A percentile compares a stretch with the other conserved stretches of the same genome.
Evolutionary conservation across 1,140 invertebrate species (phyloP).

Genomic region (Pseudomyrmex pallidus): DNA sequence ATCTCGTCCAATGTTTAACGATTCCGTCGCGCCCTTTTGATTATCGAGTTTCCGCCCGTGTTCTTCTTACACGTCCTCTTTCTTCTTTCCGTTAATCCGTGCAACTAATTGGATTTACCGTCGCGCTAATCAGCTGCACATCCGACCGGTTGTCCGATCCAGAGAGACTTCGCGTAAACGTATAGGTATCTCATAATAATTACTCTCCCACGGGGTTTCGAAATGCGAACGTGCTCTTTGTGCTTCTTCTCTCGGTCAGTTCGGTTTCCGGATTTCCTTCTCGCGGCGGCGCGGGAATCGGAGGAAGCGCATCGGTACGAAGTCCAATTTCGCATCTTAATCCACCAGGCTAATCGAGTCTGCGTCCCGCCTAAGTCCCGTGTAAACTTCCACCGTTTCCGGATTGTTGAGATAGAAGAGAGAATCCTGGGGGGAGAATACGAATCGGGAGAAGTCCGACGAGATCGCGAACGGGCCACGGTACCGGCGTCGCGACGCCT

Average conservation of each 20-base stretch:
- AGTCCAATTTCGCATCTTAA: conserved; percentile 79
- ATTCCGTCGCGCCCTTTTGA: conserved; percentile 9
- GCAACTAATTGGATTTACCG: conserved; percentile 47
- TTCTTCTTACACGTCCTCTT: conserved; percentile 22
- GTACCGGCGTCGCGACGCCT: conserved; percentile 16
- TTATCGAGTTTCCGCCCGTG: conserved; percentile 29
- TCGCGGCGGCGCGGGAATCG: conserved; percentile 10
- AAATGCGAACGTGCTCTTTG: conserved; percentile 5
- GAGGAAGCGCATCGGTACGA: conserved; percentile 57
- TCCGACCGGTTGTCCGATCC: conserved; percentile 14
- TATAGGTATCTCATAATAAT: conserved; percentile 27
- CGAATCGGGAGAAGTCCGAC: conserved; percentile 42
- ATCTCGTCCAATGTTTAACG: conserved; percentile 30
- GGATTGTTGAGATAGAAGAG: conserved; percentile 57
- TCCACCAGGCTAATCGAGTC: conserved; percentile 77
- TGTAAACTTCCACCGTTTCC: conserved; percentile 69
- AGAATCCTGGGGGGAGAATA: conserved; percentile 8
- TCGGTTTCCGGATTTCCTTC: conserved; percentile 8
- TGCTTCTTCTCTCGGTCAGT: neutral
- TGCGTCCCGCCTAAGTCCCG: conserved; percentile 69
- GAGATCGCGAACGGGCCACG: conserved; percentile 34
- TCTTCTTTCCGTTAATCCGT: conserved; percentile 1
- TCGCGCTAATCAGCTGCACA: conserved; percentile 35
- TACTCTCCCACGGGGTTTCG: neutral
- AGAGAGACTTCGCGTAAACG: neutral